Evolutionary conservation across 2,113 vertebrate species (phyloP).

Genomic region (Fukomys damarensis): DNA sequence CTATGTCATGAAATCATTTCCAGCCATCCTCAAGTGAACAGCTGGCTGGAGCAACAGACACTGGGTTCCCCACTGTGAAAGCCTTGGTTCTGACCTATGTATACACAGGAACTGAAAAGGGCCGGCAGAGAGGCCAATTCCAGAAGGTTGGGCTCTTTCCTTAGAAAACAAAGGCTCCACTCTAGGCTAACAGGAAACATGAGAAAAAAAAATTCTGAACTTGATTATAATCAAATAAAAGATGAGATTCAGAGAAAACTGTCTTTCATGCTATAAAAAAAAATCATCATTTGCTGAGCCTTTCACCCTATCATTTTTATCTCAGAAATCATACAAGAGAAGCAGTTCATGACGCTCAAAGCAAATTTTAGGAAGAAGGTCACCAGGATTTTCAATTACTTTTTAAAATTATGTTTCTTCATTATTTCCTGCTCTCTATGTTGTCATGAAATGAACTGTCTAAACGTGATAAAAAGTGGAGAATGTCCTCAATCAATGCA

Average conservation of each 20-base stretch:
- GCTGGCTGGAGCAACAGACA: not conserved
- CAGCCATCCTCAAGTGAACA: not conserved
- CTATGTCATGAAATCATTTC: slow-evolving; percentile 10
- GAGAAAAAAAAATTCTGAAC: slow-evolving; percentile 22
- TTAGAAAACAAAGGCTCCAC: slow-evolving; percentile 60
- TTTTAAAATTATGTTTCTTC: not conserved
- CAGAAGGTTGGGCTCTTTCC: slow-evolving; percentile 28
- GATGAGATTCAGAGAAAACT: slow-evolving; percentile 65
- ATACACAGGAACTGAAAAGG: slow-evolving; percentile 51
- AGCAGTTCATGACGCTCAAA: not conserved
- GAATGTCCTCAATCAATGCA: not conserved
- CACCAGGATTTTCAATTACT: not conserved
- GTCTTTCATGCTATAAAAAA: slow-evolving; percentile 39
- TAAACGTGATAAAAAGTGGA: not conserved
- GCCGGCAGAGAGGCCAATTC: not conserved
- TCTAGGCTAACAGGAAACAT: slow-evolving; percentile 59
- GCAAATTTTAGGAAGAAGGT: slow-evolving; percentile 7
- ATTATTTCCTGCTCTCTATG: not conserved
- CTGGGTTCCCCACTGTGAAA: not conserved
- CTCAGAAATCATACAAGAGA: slow-evolving; percentile 42
- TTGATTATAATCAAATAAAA: slow-evolving; percentile 64
- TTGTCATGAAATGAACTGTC: not conserved
- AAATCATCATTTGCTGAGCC: not conserved
- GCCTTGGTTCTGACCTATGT: not conserved
- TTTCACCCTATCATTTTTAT: slow-evolving; percentile 33